Evolutionary conservation across 2,113 vertebrate genomes (phyloP), one percentile per base, ranked within the genome.

Genomic region (Pluvianellus socialis): DNA sequence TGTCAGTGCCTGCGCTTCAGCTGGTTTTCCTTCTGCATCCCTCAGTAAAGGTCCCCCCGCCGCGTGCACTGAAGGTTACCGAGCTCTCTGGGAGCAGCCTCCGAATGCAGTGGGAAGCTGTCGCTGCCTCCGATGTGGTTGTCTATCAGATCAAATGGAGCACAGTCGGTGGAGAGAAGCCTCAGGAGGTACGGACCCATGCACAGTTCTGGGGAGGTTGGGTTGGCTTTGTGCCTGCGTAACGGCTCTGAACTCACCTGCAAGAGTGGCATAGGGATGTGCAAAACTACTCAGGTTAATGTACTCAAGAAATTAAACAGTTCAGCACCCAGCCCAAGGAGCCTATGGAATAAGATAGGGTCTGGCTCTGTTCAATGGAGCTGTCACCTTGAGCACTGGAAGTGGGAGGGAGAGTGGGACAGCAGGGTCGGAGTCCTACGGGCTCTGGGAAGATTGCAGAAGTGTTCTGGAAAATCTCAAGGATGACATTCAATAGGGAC

Each of bases 121-220:
- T 98, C 0, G 98, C 98, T 9, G 98, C 98, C 2, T 98, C 98
- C 0, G 99, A 99, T 1, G 99, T 99, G 12, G 98, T 98, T 12
- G 98, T 98, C 20, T 99, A 99, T 68, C 98, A 99, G 96, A 99
- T 99, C 97, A 99, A 98, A 87, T 99, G 99, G 99, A 99, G 98
- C 45, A 98, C 99, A 5, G 98, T 98, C 23, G 97, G 98, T 42
- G 99, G 98, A 77, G 99, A 99, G 50, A 97, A 98, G 82, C 98
- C 99, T 67, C 98, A 97, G 33, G 99, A 99, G 99, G 99, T 99
- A 88, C 0, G 9, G 61, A 77, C 44, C 24, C 26, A 10, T 4
- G 11, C 18, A 14, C 14, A 24, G 32, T 33, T 27, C 49, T 5
- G 83, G 82, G 80, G 62, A 16, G 38, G 16, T 19, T 38, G 38